Base-by-base conservation (phyloP, 2,113 vertebrate species). In the Paratilapia polleni region DNA sequence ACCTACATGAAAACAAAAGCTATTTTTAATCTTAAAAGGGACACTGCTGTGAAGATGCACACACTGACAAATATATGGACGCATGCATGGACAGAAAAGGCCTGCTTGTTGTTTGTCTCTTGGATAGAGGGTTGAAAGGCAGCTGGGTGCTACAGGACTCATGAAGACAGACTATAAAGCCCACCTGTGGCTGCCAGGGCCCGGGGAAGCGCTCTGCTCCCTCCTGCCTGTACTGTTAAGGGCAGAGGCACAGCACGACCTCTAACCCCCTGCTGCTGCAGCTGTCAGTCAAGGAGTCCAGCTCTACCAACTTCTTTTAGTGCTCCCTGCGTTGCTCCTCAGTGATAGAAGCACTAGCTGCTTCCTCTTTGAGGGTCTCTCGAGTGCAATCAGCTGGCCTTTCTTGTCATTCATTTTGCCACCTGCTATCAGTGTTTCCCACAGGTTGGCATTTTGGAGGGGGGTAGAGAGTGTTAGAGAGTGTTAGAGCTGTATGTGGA, bases 231-330 rank as follows among this genome's bases (percentile, higher is more conserved):
- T 74, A 84, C 61, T 52, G 68, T 92, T 87, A 94, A 94, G 93
- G 94, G 87, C 93, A 94, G 34, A 78, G 77, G n/a, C 94, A 19
- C 94, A 91, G 93, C 90, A 81, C 76, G 93, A 89, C 82, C 90
- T 70, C 80, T 14, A 28, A 59, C 68, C 73, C 80, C 89, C 92
- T 58, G 13, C 61, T 24, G 87, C 68, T 88, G 70, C 36, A 70
- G 56, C 88, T 93, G 95, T 86, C 94, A 91, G 74, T 95, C 91
- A 91, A 85, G 17, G 31, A 54, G 54, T 36, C 38, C 24, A 66
- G 12, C 52, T 31, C 8, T 47, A 49, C 60, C 52, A n/a, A 11
- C 15, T 26, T 34, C 52, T 56, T 56, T 60, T n/a, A 54, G 19
- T 14, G 2, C 78, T 31, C 61, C n/a, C 76, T 52, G 56, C 47